Percentiles rank a stretch among this genome's conserved stretches.
phyloP scores from a whole-genome alignment of 2,113 vertebrate species.

The Myanophis thanlyinensis region DNA sequence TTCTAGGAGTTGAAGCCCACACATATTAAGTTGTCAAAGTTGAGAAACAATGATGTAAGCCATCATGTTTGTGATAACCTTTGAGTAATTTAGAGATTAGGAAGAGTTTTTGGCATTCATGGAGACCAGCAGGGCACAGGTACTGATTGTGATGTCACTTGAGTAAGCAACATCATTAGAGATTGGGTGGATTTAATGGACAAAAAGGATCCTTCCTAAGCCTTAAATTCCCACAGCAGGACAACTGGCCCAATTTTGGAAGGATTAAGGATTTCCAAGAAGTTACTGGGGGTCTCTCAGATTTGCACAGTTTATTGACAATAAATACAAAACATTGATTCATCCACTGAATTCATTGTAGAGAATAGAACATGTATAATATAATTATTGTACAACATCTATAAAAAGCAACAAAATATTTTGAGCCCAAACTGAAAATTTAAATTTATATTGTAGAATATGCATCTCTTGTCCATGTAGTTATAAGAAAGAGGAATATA shows the following conservation, averaged over 20 bases:
- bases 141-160: background rate
- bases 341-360: background rate
- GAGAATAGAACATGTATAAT: slow-evolving; percentile 68
- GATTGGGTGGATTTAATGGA: background rate
- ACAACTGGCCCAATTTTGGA: background rate
- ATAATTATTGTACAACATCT: slow-evolving; percentile 60
- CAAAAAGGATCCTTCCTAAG: background rate
- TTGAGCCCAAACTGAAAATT: slow-evolving; percentile 46
- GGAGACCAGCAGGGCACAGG: background rate
- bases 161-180: background rate
- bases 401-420: slow-evolving; percentile 52
- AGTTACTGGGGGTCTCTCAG: background rate
- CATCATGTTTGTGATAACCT: background rate
- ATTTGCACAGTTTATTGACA: background rate
- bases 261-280: background rate
- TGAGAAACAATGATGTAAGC: background rate
- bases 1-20: background rate
- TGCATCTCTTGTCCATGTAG: slow-evolving; percentile 59
- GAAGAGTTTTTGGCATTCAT: background rate
- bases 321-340: background rate
- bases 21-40: background rate
- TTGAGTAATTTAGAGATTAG: background rate
- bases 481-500: slow-evolving; percentile 25
- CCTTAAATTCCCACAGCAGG: background rate
- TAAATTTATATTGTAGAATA: slow-evolving; percentile 56